Conservation (phyloP, 2,888 invertebrate genomes). For the Syrphus vitripennis region DNA sequence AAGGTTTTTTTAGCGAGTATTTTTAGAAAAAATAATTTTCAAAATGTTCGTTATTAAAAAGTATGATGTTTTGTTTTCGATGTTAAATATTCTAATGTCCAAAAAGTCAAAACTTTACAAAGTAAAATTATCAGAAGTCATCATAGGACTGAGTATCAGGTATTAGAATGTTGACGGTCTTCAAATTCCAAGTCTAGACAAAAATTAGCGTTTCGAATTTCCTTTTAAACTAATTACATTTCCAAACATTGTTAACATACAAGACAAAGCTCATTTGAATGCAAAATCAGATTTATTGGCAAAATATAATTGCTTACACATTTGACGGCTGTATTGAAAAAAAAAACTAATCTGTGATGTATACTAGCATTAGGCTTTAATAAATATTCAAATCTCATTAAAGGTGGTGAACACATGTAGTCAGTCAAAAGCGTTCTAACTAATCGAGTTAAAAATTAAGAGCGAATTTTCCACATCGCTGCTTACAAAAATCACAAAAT, state of each 20-base stretch:
- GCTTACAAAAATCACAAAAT: conserved; percentile 27
- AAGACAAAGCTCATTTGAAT: background rate
- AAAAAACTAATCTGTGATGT: too few species aligned
- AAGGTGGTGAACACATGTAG: conserved; percentile 12
- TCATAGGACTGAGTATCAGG: too few species aligned
- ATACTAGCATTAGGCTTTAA: background rate
- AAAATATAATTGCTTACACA: background rate
- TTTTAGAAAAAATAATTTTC: too few species aligned
- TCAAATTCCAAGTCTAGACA: background rate
- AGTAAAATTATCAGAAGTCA: too few species aligned
- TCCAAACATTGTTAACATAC: background rate
- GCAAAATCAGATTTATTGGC: background rate
- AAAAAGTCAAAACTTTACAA: too few species aligned
- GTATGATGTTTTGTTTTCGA: too few species aligned
- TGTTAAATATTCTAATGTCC: too few species aligned
- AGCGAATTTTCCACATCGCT: conserved; percentile 42
- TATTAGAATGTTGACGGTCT: too few species aligned
- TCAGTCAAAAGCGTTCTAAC: background rate
- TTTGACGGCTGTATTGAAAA: background rate
- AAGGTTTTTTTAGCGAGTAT: too few species aligned
- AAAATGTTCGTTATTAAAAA: too few species aligned
- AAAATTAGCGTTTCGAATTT: background rate
- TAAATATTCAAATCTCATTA: conserved; percentile 7
- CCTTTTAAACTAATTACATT: background rate
- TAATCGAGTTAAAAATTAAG: conserved; percentile 55